Evolutionary conservation across 2,797 vertebrate species (phyloP), one percentile per base, ranked within the genome.

Genomic region (Tachyglossus aculeatus): DNA sequence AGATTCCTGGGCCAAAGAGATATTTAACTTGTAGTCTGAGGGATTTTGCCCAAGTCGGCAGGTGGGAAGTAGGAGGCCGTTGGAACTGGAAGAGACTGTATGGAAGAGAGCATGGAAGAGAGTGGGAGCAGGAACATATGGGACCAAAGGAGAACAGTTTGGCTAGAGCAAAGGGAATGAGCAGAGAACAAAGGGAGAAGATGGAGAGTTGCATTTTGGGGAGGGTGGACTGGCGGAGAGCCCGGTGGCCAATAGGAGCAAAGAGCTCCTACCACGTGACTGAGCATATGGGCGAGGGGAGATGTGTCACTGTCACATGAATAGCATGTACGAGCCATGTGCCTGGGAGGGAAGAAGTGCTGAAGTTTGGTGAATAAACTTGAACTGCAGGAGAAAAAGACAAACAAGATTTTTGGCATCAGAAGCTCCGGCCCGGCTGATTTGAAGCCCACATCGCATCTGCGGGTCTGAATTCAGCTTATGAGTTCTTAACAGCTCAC

Each of bases 381-480:
- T 27, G 25, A 8, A 48, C 14, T 48, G 45, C 29, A 16, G 45
- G 18, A 29, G 16, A 3, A 15, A 29, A 29, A 18, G 16, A 29
- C 29, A 19, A 25, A 45, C 13, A 10, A 29, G 1, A 1, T 10
- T 29, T 48, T 48, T 48, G 8, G 15, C 13, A 6, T 29, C 12
- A 8, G 16, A 48, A 67, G 58, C 51, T 36, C 27, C 59, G 64
- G 44, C 72, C 79, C 79, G 54, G 58, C 24, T 41, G 41, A 72
- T 50, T 70, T 73, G 51, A 75, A 77, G 83, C 64, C 48, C 32
- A 50, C 9, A 74, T 73, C 67, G 50, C 37, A 65, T 64, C 9
- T 31, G 39, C 33, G 55, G 36, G 45, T 64, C 51, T 75, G 41
- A 70, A 65, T 73, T 80, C 52, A 83, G 54, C 29, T 66, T 50